Conservation (phyloP, 2,113 vertebrate genomes). For the Colinus virginianus region DNA sequence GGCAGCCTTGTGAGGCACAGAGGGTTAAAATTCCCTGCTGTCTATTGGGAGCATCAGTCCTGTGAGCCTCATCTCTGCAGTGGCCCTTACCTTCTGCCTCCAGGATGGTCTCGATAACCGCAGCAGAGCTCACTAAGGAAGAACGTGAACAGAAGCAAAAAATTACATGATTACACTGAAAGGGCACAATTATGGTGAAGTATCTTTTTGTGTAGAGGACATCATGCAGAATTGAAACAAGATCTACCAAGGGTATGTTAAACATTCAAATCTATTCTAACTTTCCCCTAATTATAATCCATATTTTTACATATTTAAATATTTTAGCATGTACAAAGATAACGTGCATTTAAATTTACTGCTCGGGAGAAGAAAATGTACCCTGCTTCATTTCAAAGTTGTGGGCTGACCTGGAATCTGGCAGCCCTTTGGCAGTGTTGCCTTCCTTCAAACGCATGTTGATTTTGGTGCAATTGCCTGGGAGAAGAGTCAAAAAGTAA, state of each 20-base stretch:
- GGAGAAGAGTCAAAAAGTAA: background rate
- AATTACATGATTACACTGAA: slow-evolving; percentile 41
- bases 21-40: background rate
- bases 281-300: slow-evolving; percentile 40
- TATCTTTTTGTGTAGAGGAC: background rate
- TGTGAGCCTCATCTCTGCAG: accelerated
- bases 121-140: background rate
- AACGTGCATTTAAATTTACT: slow-evolving; percentile 5
- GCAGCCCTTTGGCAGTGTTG: background rate
- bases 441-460: background rate
- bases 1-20: background rate
- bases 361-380: slow-evolving; percentile 1
- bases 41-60: background rate
- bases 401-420: slow-evolving; percentile 31
- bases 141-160: background rate
- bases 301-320: slow-evolving; percentile 69
- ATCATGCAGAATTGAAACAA: background rate
- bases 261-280: slow-evolving; percentile 67
- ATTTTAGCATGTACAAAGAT: slow-evolving; percentile 41
- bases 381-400: background rate
- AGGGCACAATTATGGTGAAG: slow-evolving; percentile 14
- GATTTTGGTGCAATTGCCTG: background rate
- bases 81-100: background rate
- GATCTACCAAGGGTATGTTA: slow-evolving; percentile 30
- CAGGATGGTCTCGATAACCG: background rate